Evolutionary conservation across 2,888 invertebrate species (phyloP).

Genomic region (Diarsia mendica): DNA sequence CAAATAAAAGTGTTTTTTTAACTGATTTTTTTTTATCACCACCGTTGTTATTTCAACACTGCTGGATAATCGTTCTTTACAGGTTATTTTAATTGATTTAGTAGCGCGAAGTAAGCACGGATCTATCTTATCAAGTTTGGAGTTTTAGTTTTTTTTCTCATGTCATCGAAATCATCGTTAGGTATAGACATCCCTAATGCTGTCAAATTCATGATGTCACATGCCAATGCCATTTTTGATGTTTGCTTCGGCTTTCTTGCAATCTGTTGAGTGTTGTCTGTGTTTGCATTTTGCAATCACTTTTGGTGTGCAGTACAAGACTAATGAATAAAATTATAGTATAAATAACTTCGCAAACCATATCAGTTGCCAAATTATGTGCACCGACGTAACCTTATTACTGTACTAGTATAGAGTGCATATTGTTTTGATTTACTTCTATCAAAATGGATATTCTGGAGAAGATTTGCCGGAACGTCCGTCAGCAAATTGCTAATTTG

Average conservation of each 20-base stretch:
- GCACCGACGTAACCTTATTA: slow-evolving; percentile 79
- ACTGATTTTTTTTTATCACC: no score
- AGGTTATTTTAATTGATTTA: not conserved
- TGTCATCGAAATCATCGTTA: not conserved
- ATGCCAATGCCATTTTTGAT: slow-evolving; percentile 42
- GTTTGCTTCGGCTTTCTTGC: slow-evolving; percentile 16
- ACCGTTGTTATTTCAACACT: not conserved
- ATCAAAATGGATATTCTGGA: slow-evolving; percentile 84
- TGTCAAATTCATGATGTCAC: slow-evolving; percentile 24
- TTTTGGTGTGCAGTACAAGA: slow-evolving; percentile 48
- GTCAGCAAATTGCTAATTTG: slow-evolving; percentile 76
- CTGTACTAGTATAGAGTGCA: slow-evolving; percentile 73
- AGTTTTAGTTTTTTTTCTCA: not conserved
- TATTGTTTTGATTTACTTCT: slow-evolving; percentile 43
- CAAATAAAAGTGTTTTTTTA: no score
- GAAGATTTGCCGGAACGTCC: slow-evolving; percentile 80
- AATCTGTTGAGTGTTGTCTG: slow-evolving; percentile 19
- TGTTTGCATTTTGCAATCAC: slow-evolving; percentile 62
- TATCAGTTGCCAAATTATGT: slow-evolving; percentile 88
- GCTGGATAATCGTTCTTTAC: not conserved
- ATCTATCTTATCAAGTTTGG: no score
- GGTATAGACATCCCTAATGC: slow-evolving; percentile 13
- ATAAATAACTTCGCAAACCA: slow-evolving; percentile 75
- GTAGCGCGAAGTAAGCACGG: not conserved
- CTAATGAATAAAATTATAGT: slow-evolving; percentile 70